Base-by-base conservation (phyloP, 2,797 vertebrate species). In the Rhodeus uyekii region DNA sequence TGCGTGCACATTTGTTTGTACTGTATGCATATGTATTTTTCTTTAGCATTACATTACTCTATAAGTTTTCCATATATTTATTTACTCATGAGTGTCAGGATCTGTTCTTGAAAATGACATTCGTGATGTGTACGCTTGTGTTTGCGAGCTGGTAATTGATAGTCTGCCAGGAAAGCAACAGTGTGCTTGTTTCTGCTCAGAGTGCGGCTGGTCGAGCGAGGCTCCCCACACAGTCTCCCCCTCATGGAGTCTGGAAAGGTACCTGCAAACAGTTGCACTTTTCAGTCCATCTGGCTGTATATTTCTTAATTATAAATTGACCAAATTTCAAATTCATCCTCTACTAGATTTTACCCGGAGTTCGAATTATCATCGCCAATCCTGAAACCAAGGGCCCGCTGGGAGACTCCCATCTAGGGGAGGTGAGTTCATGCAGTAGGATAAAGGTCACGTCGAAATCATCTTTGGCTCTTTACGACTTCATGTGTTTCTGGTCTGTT, bases 231-330 rank as follows among this genome's bases (percentile, higher is more conserved):
- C 87, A 99, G 98, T 90, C 92, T 99, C 86, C 98, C 98, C 0
- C 92, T 99, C 6, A 98, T 99, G 98, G 98, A 99, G 85, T 99
- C 98, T 19, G 98, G 98, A 89, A 99, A 99, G 94, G 98, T 99
- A 92, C 95, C 96, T 86, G 53, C n/a, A 61, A 63, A 69, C 80
- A 75, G 64, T 76, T 19, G 64, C 78, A 0, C 80, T 80, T 76
- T n/a, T 8, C 36, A 38, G n/a, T 64, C 18, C 8, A 46, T 14
- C 10, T 42, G 72, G 27, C 65, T 44, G 22, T 5, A 2, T 65
- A 2, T 39, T 19, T 27, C 8, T 12, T 12, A 78, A 34, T 12
- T 8, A 46, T 46, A 34, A 48, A 48, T 14, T 61, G 2, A n/a
- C 4, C 16, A n/a, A 38, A 42, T 71, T 8, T 84, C 18, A 65